A percentile compares a stretch with the other conserved stretches of the same genome.
These are phyloP conservation scores for Platygyra sinensis DNA, from an alignment of 64 coral and sea anemone genomes.

Conservation along the genomic window DNA sequence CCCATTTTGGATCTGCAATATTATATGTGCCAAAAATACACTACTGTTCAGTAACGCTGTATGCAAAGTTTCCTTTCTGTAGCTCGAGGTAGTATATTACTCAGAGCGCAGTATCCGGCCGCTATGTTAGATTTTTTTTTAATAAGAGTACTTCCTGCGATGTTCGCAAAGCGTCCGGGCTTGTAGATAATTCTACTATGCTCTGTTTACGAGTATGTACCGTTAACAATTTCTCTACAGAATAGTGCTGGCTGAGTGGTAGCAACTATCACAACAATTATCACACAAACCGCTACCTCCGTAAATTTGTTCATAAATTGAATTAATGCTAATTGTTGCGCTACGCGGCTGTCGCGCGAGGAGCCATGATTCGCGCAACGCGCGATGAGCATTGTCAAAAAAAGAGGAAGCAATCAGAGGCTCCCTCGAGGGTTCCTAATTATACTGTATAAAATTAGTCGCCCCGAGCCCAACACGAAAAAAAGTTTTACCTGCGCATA, in stretches of 20 bases:
- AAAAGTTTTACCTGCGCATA: background rate
- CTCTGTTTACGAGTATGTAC: background rate
- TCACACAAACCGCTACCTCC: no score
- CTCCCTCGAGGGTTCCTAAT: background rate
- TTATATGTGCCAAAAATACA: background rate
- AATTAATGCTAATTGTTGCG: conserved; percentile 2
- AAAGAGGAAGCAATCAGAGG: no score
- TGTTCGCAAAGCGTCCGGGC: no score
- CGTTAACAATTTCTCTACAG: background rate
- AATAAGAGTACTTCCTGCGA: background rate
- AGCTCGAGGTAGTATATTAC: background rate
- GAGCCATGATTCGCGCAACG: background rate
- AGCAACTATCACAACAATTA: background rate
- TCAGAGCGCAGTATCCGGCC: background rate
- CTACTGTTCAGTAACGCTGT: background rate
- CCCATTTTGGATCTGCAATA: background rate
- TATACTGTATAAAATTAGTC: background rate
- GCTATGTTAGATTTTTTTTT: background rate
- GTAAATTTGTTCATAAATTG: background rate
- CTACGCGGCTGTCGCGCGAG: conserved; percentile 10
- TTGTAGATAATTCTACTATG: background rate
- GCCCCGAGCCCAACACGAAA: background rate
- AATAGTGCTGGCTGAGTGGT: background rate
- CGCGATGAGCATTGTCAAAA: background rate
- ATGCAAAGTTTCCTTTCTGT: background rate